Evolutionary conservation across 37 sponge, comb jelly and placozoan species (phyloP), one percentile per base, ranked within the genome.

Genomic region (Aphrocallistes beatrix): DNA sequence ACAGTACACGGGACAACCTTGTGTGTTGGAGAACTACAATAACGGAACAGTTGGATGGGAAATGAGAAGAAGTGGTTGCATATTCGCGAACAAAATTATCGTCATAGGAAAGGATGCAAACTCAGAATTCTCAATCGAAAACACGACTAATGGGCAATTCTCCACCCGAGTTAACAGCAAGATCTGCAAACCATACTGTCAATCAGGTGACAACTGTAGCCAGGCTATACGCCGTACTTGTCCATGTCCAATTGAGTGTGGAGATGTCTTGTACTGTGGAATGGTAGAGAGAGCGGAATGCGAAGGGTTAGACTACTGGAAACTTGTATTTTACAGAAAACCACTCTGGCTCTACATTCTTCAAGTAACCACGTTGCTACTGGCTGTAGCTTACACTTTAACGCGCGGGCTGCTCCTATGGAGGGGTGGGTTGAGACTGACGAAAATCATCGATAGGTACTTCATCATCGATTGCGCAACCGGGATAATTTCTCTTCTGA

Each of bases 381-480:
- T 60, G 21, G 75, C 75, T 60, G n/a, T 28, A 6, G 10, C 75
- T 60, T 60, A 60, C n/a, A 30, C 75, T 25, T 6, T 60, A 6
- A 30, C n/a, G 6, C 8, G 75, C 28, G 10, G 28, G 8, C 1
- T 60, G 34, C n/a, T 60, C 28, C n/a, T 60, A 60, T 60, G 75
- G 75, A 60, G n/a, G n/a, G 28, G 75, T 60, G 75, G 75, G n/a
- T 30, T 60, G n/a, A 25, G 75, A 30, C 10, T 60, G 8, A 60
- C 75, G n/a, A 60, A 60, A 60, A 60, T 60, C 10, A 60, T 60
- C 75, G 75, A 60, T 28, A 30, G 75, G 8, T 60, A 60, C n/a
- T 60, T 60, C 3, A 60, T 60, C 25, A 60, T 60, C 8, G 75
- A 60, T 60, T 60, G 75, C n/a, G n/a, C n/a, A 13, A 60, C 10